These are phyloP conservation scores for Corythoichthys haematopterus DNA, from an alignment of 2,113 vertebrate genomes.

Conservation along the genomic window DNA sequence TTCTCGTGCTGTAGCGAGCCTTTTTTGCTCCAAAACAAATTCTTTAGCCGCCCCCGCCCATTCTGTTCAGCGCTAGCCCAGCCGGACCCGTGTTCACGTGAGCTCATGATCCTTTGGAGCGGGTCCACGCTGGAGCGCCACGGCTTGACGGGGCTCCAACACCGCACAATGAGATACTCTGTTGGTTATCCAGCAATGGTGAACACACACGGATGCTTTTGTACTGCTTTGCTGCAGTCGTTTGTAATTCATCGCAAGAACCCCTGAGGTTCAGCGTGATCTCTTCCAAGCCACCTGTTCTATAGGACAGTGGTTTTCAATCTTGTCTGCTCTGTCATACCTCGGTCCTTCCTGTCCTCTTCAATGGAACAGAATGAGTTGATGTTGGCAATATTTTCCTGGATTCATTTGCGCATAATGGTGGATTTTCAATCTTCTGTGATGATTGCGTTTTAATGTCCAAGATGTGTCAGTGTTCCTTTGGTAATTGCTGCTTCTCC, in stretches of 20 bases:
- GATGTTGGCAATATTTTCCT: no score
- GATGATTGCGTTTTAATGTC: no score
- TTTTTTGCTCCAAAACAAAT: background rate
- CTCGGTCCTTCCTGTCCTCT: no score
- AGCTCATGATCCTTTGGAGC: conserved; percentile 57
- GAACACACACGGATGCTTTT: conserved; percentile 28
- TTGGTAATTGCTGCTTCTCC: no score
- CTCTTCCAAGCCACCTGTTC: background rate
- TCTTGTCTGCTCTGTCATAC: no score
- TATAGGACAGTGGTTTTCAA: background rate
- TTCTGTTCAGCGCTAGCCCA: conserved; percentile 51
- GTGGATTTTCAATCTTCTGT: no score
- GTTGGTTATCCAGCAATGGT: conserved; percentile 30
- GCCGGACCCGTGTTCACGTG: conserved; percentile 49
- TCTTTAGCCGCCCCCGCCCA: background rate
- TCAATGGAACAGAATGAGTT: no score
- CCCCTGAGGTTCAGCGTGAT: background rate
- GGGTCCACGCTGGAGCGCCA: conserved; percentile 33
- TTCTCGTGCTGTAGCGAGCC: background rate
- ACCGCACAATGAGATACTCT: conserved; percentile 1
- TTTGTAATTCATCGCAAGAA: background rate
- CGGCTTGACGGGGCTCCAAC: background rate
- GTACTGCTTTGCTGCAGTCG: conserved; percentile 10
- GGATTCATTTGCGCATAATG: no score
- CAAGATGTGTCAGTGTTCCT: no score